Evolutionary conservation across 2,888 invertebrate species (phyloP), one percentile per base, ranked within the genome.

Genomic region (Ornithoptera alexandrae): DNA sequence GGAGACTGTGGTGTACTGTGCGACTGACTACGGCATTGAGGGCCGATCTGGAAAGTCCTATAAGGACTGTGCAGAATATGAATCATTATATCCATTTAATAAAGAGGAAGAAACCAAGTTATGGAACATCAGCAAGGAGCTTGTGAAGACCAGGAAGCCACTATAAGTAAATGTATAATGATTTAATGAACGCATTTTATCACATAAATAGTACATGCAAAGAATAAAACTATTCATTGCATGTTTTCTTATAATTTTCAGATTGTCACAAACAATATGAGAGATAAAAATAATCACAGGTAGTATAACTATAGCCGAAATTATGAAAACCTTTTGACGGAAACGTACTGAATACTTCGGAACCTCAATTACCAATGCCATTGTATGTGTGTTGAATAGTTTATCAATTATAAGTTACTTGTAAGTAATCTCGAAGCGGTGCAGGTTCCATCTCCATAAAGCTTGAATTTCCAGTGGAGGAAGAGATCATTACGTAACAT

Each of bases 1-100:
- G 0, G 96, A 97, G 86, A 96, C 97, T 2, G 93, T 96, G 30
- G 87, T 97, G 17, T 95, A 95, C 84, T 96, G 97, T 82, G 96
- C 97, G 0, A 94, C 96, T 0, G 95, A 96, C 72, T 86, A 88
- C 80, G 83, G 79, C 71, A 80, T 93, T 69, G 92, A 93, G 68
- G 93, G 94, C 0, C 94, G 95, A 78, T 94, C 94, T 22, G 97
- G 97, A 15, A 92, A 93, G 74, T 94, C 97, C 79, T 97, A 97
- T 84, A 93, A 95, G 62, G 95, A 97, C 83, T 97, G 97, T 79
- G 90, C 89, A 36, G 93, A 93, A 68, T 95, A 94, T 81, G 88
- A 88, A 65, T 94, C 95, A 0, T 94, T 93, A 72, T 91, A 94
- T 64, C 87, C 93, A 30, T 93, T 96, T 76, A 94, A 95, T 71